These are phyloP conservation scores for Apteryx owenii DNA, from an alignment of 2,113 vertebrate species.

Conservation along the genomic window DNA sequence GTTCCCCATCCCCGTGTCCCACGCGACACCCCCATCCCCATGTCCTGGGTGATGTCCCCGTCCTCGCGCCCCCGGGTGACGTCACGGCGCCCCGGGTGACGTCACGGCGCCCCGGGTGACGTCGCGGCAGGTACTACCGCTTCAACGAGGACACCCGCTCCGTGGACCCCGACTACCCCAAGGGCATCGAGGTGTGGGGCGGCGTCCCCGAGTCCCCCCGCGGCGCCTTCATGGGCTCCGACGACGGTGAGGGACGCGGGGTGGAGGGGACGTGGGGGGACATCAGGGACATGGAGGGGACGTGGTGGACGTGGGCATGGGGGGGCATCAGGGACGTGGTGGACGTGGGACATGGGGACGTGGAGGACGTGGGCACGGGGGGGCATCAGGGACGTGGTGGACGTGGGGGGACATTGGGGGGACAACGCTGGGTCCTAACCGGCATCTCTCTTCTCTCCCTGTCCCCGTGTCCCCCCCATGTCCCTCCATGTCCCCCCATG, in stretches of 20 bases:
- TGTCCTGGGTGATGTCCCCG: background rate
- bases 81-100: too few relatives aligned
- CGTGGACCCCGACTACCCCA: slow-evolving; percentile 88
- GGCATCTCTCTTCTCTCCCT: background rate
- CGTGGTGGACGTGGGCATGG: too few relatives aligned
- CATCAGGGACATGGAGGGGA: too few relatives aligned
- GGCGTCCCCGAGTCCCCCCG: slow-evolving; percentile 87
- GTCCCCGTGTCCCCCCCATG: too few relatives aligned
- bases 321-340: too few relatives aligned
- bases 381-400: background rate
- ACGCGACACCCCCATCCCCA: background rate
- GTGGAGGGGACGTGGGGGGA: background rate
- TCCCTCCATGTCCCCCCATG: too few relatives aligned
- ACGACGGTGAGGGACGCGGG: slow-evolving; percentile 81
- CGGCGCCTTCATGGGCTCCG: slow-evolving; percentile 87
- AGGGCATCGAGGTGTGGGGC: slow-evolving; percentile 87
- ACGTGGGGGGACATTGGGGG: too few relatives aligned
- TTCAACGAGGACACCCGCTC: slow-evolving; percentile 85
- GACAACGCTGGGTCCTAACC: too few relatives aligned
- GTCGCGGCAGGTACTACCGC: slow-evolving; percentile 84
- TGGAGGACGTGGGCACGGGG: too few relatives aligned
- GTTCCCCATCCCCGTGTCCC: background rate
- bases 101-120: background rate
- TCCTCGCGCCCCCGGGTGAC: too few relatives aligned
- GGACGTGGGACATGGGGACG: too few relatives aligned